phyloP scores from a whole-genome alignment of 2,797 vertebrate species.

The Melanotaenia parkinsoni region DNA sequence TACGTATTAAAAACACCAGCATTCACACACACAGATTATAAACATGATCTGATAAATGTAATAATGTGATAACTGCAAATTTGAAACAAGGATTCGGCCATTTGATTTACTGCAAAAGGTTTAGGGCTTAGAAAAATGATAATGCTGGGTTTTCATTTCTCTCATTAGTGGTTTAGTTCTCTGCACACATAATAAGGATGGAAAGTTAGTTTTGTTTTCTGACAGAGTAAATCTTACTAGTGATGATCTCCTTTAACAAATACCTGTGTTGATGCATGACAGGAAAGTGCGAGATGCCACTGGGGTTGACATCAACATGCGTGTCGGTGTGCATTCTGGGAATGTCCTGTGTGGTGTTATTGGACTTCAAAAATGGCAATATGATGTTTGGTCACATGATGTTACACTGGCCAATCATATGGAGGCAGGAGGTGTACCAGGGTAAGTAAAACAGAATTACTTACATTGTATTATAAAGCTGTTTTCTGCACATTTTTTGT shows the following conservation, averaged over 20 bases:
- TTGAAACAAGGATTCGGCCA: background rate
- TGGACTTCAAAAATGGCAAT: slow-evolving; percentile 96
- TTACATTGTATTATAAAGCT: background rate
- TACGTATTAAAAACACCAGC: background rate
- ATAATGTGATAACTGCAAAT: background rate
- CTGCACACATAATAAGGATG: background rate
- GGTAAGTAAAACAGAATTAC: slow-evolving; percentile 79
- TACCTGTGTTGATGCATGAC: slow-evolving; percentile 12
- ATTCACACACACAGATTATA: background rate
- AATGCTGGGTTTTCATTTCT: background rate
- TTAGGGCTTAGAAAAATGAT: background rate
- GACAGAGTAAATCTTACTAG: background rate
- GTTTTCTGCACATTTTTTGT: background rate
- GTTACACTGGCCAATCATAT: slow-evolving; percentile 96
- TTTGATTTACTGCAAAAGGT: background rate
- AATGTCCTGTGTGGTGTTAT: slow-evolving; percentile 95
- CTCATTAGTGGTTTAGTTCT: background rate
- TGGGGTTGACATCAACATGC: slow-evolving; percentile 95
- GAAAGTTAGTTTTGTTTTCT: background rate
- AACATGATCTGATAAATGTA: background rate
- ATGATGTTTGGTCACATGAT: slow-evolving; percentile 96
- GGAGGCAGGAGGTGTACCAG: slow-evolving; percentile 94
- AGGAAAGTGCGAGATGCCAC: slow-evolving; percentile 95
- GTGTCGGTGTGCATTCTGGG: slow-evolving; percentile 93
- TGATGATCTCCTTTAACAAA: background rate